These are phyloP conservation scores for Argyrosomus regius DNA, from an alignment of 2,797 vertebrate species.

Conservation along the genomic window DNA sequence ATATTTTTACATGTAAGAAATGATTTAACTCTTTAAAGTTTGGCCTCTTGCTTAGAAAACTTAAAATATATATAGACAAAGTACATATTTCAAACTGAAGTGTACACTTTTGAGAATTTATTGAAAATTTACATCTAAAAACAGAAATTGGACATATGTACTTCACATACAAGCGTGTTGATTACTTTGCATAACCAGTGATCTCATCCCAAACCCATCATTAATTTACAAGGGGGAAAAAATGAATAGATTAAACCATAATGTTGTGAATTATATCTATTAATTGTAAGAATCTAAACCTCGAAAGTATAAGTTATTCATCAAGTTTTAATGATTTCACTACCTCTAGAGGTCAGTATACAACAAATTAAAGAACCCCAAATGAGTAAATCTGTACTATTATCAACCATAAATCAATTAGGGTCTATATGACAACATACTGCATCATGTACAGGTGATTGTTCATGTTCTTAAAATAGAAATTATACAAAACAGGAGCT, in stretches of 20 bases:
- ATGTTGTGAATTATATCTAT: conserved; percentile 10
- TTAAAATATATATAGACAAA: not conserved
- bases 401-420: conserved; percentile 7
- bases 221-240: not conserved
- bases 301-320: not conserved
- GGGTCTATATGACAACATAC: conserved; percentile 13
- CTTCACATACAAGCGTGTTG: conserved; percentile 1
- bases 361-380: conserved; percentile 26
- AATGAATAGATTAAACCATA: conserved; percentile 1
- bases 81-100: not conserved
- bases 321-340: conserved; percentile 14
- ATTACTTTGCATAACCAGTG: conserved; percentile 15
- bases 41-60: not conserved
- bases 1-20: not conserved
- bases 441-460: conserved; percentile 44
- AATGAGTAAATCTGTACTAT: conserved; percentile 1
- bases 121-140: conserved; percentile 56
- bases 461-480: conserved; percentile 27
- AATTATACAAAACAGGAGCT: conserved; percentile 23
- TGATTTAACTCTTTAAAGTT: no score
- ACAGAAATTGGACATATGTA: not conserved
- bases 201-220: conserved; percentile 5
- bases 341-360: conserved; percentile 71
- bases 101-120: conserved; percentile 48
- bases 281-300: conserved; percentile 2